phyloP scores from a whole-genome alignment of 2,888 invertebrate genomes.

The Pandemis cinnamomeana region DNA sequence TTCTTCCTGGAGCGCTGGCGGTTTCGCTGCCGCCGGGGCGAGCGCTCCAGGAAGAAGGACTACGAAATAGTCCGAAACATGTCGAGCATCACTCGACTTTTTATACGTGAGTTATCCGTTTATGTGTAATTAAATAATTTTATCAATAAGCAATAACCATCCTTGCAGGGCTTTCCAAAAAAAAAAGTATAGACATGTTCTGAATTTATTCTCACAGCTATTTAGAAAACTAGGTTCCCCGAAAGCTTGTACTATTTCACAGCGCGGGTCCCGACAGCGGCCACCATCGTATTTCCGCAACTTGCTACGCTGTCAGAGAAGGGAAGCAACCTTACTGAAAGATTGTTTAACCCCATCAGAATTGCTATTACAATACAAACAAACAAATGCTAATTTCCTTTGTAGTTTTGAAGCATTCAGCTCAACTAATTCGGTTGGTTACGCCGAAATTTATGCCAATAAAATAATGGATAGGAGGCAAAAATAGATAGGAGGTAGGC shows the following conservation, averaged over 20 bases:
- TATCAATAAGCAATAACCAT: too few relatives aligned
- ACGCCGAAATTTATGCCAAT: neutral
- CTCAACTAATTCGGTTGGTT: neutral
- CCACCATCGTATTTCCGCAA: conserved; percentile 27
- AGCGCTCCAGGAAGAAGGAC: too few relatives aligned
- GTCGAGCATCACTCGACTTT: too few relatives aligned
- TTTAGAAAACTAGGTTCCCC: neutral
- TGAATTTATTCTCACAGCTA: conserved; percentile 2
- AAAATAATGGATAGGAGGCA: neutral
- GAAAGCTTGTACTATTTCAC: neutral
- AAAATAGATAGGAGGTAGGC: neutral
- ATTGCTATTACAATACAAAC: neutral
- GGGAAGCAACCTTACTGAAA: conserved; percentile 5
- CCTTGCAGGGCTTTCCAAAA: too few relatives aligned
- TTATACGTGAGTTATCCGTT: too few relatives aligned
- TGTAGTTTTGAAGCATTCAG: neutral
- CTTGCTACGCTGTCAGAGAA: conserved; percentile 17
- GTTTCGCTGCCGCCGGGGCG: too few relatives aligned
- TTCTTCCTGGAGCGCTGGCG: too few relatives aligned
- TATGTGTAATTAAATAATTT: too few relatives aligned
- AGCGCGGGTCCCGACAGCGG: neutral
- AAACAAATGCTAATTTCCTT: conserved; percentile 8
- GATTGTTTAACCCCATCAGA: conserved; percentile 5
- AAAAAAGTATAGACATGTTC: too few relatives aligned
- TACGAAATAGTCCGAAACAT: too few relatives aligned